phyloP scores from a whole-genome alignment of 2,113 vertebrate species.

The Zosterops hypoxanthus region DNA sequence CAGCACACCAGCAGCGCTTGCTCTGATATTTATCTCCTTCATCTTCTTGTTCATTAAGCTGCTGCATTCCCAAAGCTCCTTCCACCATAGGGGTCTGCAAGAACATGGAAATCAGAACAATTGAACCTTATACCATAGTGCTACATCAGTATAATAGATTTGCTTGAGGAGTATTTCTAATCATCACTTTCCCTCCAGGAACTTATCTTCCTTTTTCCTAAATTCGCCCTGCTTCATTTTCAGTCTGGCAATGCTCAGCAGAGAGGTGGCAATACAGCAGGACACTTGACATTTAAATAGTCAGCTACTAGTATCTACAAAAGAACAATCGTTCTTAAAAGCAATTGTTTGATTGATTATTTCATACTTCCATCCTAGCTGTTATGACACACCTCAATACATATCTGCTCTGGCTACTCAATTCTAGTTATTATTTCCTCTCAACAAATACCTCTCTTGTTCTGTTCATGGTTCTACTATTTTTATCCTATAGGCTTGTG shows the following conservation, averaged over 20 bases:
- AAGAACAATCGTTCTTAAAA: background rate
- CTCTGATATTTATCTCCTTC: constrained; percentile 9
- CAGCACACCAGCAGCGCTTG: background rate
- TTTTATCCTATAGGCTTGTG: background rate
- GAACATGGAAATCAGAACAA: background rate
- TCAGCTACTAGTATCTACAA: background rate
- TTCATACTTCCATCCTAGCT: background rate
- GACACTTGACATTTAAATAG: background rate
- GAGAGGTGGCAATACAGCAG: background rate
- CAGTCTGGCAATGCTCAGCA: background rate
- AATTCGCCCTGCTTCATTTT: background rate
- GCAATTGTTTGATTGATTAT: background rate
- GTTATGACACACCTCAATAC: background rate
- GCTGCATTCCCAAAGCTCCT: background rate
- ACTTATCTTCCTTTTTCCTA: background rate
- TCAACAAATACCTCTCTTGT: background rate
- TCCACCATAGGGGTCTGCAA: background rate
- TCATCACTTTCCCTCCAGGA: background rate
- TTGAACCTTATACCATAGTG: background rate
- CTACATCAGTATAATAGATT: background rate
- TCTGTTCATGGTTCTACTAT: background rate
- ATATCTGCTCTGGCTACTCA: background rate
- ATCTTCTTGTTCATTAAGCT: constrained; percentile 29
- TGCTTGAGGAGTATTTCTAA: background rate
- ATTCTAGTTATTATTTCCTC: background rate